Evolutionary conservation across 2,113 vertebrate species (phyloP).

Genomic region (Microcebus griseorufus): DNA sequence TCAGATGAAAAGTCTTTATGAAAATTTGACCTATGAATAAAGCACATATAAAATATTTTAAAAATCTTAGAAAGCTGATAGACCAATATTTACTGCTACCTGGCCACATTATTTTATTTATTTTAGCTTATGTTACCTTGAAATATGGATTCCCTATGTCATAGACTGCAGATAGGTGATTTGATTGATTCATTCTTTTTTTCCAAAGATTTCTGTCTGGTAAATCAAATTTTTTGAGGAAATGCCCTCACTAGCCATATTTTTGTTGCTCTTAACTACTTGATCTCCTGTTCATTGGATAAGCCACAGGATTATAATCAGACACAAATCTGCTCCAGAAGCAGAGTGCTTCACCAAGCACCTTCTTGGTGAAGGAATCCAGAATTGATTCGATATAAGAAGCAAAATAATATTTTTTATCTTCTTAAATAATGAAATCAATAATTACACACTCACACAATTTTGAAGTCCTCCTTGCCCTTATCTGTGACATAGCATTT

Average conservation of each 20-base stretch:
- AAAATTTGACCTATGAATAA: not conserved
- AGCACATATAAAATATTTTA: not conserved
- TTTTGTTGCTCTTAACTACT: not conserved
- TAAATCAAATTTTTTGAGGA: not conserved
- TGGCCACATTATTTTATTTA: not conserved
- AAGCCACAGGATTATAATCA: not conserved
- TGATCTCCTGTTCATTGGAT: not conserved
- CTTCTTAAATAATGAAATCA: slow-evolving; percentile 14
- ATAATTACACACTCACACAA: not conserved
- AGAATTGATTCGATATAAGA: not conserved
- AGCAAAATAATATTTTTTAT: not conserved
- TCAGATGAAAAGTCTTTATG: not conserved
- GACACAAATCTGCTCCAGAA: not conserved
- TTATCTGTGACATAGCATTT: not conserved
- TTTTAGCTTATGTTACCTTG: not conserved
- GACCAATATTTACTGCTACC: not conserved
- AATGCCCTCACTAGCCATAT: not conserved
- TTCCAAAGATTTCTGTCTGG: not conserved
- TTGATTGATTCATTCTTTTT: not conserved
- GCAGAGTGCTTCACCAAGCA: no score
- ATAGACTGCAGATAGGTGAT: not conserved
- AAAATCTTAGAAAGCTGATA: not conserved
- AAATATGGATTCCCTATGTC: not conserved
- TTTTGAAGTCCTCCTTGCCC: not conserved
- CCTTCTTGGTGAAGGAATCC: not conserved